phyloP scores from a whole-genome alignment of 1,140 invertebrate genomes.

The Andrena cerasifolii region DNA sequence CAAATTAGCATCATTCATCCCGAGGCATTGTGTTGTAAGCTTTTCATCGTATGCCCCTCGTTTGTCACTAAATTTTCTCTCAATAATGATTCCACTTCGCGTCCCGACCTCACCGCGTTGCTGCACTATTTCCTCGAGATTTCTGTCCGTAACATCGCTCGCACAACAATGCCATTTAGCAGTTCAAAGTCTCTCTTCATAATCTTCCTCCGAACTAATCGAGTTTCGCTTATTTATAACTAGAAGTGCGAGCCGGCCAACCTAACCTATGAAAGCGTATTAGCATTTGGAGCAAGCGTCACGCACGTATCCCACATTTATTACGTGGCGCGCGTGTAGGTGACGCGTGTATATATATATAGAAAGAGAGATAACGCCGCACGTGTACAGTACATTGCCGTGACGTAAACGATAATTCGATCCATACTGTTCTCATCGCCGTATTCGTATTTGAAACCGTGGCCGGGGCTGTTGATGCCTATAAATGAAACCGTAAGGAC shows the following conservation, averaged over 20 bases:
- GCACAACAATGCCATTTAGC: not conserved
- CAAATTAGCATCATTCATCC: not conserved
- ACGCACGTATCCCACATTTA: not conserved
- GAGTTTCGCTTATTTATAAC: not conserved
- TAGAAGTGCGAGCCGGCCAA: not conserved
- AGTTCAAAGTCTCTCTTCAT: not conserved
- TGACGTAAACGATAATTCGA: constrained; percentile 44
- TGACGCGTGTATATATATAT: not conserved
- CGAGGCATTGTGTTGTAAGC: not conserved
- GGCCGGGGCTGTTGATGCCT: not conserved
- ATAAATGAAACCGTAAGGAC: constrained; percentile 29
- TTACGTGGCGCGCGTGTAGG: not conserved
- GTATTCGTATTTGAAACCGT: constrained; percentile 24
- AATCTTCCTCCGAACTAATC: not conserved
- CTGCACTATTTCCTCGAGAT: not conserved
- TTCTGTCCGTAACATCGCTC: not conserved
- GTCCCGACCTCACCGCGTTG: not conserved
- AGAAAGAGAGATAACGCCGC: not conserved
- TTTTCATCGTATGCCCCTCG: not conserved
- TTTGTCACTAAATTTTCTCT: not conserved
- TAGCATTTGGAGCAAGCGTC: not conserved
- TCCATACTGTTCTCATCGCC: constrained; percentile 17
- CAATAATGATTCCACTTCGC: not conserved
- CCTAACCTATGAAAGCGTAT: constrained; percentile 27
- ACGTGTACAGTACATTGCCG: constrained; percentile 13